Conservation (phyloP, 1,140 invertebrate species). For the Araneus ventricosus region DNA sequence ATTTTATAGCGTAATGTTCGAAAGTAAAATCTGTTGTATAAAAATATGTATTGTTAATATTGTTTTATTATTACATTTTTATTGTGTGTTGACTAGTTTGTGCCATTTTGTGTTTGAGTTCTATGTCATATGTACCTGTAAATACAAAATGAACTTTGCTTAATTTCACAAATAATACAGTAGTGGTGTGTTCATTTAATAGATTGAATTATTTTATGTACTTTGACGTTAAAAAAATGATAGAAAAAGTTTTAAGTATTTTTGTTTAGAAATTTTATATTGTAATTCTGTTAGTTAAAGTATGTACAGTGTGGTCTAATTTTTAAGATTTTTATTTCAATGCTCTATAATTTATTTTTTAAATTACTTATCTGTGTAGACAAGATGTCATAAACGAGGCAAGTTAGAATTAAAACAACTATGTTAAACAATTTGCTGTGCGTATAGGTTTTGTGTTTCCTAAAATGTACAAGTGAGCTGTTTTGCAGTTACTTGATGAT, state of each 20-base stretch:
- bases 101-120: conserved; percentile 44
- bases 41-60: conserved; percentile 36
- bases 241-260: not conserved
- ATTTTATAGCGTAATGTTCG: conserved; percentile 69
- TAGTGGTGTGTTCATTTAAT: not conserved
- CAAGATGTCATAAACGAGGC: too few relatives aligned
- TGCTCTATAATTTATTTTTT: too few relatives aligned
- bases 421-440: too few relatives aligned
- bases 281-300: too few relatives aligned
- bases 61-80: conserved; percentile 29
- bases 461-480: too few relatives aligned
- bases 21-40: conserved; percentile 49
- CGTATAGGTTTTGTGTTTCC: too few relatives aligned
- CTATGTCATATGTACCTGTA: not conserved
- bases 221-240: not conserved
- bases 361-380: too few relatives aligned
- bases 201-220: not conserved
- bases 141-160: not conserved
- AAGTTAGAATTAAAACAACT: too few relatives aligned
- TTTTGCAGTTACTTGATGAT: too few relatives aligned
- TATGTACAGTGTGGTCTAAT: too few relatives aligned
- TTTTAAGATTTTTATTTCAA: too few relatives aligned
- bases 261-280: too few relatives aligned
- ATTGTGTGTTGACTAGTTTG: conserved; percentile 39
- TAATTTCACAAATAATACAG: not conserved